phyloP scores from a whole-genome alignment of 2,888 invertebrate genomes.

The Lomographa bimaculata region DNA sequence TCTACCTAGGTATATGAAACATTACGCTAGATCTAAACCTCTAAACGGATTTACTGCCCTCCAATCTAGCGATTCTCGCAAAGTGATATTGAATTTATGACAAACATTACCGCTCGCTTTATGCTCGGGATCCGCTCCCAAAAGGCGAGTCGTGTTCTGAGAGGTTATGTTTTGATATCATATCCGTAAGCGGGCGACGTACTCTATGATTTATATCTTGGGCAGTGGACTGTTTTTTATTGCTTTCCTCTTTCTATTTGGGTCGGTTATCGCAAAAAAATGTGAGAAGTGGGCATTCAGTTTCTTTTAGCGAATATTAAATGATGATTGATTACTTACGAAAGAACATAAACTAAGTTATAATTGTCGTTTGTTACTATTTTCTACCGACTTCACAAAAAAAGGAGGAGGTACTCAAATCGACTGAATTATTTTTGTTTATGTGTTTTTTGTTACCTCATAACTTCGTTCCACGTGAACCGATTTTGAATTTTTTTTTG shows the following conservation, averaged over 20 bases:
- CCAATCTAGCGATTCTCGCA: conserved; percentile 45
- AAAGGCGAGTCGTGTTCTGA: conserved; percentile 33
- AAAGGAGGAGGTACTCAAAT: too few species aligned
- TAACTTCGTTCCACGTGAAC: too few species aligned
- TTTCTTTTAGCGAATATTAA: too few species aligned
- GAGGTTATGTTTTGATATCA: conserved; percentile 34
- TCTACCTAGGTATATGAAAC: conserved; percentile 20
- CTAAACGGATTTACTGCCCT: conserved; percentile 41
- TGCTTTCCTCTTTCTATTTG: conserved; percentile 6
- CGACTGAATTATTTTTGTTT: too few species aligned
- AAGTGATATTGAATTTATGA: conserved; percentile 47
- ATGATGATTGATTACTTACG: too few species aligned
- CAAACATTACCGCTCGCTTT: conserved; percentile 38
- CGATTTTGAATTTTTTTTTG: too few species aligned
- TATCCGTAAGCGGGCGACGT: conserved; percentile 26
- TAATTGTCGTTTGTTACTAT: too few species aligned
- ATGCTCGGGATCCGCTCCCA: conserved; percentile 31
- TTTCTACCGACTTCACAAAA: too few species aligned
- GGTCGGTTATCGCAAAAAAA: conserved; percentile 1
- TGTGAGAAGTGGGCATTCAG: too few species aligned
- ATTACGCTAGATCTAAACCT: conserved; percentile 34
- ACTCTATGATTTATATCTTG: conserved; percentile 33
- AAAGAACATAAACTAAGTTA: too few species aligned
- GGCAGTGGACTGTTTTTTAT: conserved; percentile 18
- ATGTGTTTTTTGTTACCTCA: too few species aligned